Base-by-base conservation (phyloP, 2,888 invertebrate species). In the Deilephila elpenor region DNA sequence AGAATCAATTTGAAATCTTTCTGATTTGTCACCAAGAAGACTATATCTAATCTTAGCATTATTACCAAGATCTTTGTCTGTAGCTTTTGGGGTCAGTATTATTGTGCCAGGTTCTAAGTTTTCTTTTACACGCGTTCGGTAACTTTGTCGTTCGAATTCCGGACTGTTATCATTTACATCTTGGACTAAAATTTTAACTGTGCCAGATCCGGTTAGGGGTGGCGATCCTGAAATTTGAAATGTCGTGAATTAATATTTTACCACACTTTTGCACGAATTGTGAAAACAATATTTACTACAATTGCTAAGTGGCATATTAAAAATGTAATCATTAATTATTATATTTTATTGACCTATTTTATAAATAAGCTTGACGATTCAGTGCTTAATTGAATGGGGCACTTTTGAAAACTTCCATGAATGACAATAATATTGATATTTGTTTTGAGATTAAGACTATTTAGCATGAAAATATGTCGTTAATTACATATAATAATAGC, bases 131-230 rank as follows among this genome's bases (percentile, higher is more conserved):
- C 93, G 95, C 0, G 97, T 97, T 80, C 96, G 96, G 88, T 98
- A 98, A 73, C 96, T 96, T 85, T 97, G 97, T 73, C 97, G 95
- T 82, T 96, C 97, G 89, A 99, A 99, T 82, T 97, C 96, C 0
- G 99, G 99, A 80, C 97, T 96, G 89, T 99, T 98, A 88, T 99
- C 99, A 89, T 99, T 99, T 74, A 98, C 97, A 90, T 99, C 99
- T 92, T 98, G 97, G 14, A 99, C 98, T 73, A 98, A 95, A 75
- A 99, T 97, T 84, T 96, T 96, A 1, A 99, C 97, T 71, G 98
- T 97, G 59, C 99, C 99, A 5, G 98, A 98, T 71, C 99, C 99
- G 3, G 98, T 98, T 74, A 99, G 93, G 3, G 98, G 97, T 25
- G 99, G 98, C 29, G 98, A 98, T 74, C 98, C 99, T 98, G 95